Conservation (phyloP, 1,140 invertebrate species). For the Sweltsa coloradensis region DNA sequence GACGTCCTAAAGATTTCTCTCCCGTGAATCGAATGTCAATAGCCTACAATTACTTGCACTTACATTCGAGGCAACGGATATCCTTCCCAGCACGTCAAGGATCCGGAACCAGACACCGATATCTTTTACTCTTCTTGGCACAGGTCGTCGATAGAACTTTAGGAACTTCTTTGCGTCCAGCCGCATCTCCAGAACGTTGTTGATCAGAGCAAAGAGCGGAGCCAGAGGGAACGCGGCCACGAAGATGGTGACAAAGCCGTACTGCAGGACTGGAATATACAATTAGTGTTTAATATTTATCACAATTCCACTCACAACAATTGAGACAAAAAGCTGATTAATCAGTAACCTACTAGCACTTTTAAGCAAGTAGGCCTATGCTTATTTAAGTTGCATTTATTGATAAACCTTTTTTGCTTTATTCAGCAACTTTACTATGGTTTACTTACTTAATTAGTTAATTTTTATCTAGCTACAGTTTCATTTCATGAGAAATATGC, state of each 20-base stretch:
- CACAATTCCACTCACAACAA: background rate
- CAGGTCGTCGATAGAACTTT: conserved; percentile 70
- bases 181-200: conserved; percentile 82
- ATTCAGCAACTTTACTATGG: background rate
- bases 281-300: background rate
- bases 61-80: conserved; percentile 90
- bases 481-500: no score
- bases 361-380: no score
- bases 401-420: background rate
- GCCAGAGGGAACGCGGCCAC: conserved; percentile 82
- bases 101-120: conserved; percentile 91
- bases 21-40: no score
- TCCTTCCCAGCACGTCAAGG: conserved; percentile 74
- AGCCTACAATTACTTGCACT: conserved; percentile 31
- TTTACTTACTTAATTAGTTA: background rate
- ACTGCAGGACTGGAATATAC: conserved; percentile 58
- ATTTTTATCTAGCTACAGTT: background rate
- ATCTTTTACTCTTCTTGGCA: conserved; percentile 68
- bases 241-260: conserved; percentile 84
- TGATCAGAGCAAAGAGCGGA: conserved; percentile 75
- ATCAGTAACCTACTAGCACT: background rate
- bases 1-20: no score
- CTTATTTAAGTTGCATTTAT: background rate
- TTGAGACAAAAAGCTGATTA: background rate
- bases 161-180: conserved; percentile 79